Base-by-base conservation (phyloP, 2,113 vertebrate species). In the Tricholaema leucomelas region DNA sequence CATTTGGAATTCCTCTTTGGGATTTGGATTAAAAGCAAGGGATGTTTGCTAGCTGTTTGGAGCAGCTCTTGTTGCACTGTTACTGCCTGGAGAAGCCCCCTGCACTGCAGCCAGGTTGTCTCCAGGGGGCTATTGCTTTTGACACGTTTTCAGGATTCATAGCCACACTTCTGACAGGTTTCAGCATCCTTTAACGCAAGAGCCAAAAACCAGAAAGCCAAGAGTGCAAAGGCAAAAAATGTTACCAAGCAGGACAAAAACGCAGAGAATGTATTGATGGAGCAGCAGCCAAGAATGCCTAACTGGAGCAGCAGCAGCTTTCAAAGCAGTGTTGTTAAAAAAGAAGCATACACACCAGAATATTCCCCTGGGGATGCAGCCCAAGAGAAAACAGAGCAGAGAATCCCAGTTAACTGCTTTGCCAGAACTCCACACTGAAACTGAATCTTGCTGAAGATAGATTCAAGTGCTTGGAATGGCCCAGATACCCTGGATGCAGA, bases 321-420 rank as follows among this genome's bases (percentile, higher is more conserved):
- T 85, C 64, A 92, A 97, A 92, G 73, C 59, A 11, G 27, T 28
- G 66, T 87, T 50, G 28, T 54, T n/a, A 92, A 81, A 79, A 92
- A 79, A 60, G 89, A 95, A 97, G 84, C 94, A 98, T 98, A 99
- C 99, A 99, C 98, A 99, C 98, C 98, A 98, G 98, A 99, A 97
- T 98, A 99, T 97, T 99, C 98, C 85, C 98, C 99, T 99, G 98
- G 96, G 94, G 97, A 98, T 97, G 98, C 98, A 97, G 97, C 98
- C 98, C 98, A 98, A 98, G 98, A 98, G 98, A 98, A 97, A 98
- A 98, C 95, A 96, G 91, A 98, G 98, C 96, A 98, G 97, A 99
- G 94, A 98, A 98, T 93, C 93, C 97, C 87, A 97, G 97, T 98
- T 98, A 98, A 97, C 96, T 88, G 78, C 50, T 95, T 95, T 94